A percentile compares a stretch with the other conserved stretches of the same genome.
Evolutionary conservation across 2,888 invertebrate genomes (phyloP).

Genomic region (Hypomecis atomaria): DNA sequence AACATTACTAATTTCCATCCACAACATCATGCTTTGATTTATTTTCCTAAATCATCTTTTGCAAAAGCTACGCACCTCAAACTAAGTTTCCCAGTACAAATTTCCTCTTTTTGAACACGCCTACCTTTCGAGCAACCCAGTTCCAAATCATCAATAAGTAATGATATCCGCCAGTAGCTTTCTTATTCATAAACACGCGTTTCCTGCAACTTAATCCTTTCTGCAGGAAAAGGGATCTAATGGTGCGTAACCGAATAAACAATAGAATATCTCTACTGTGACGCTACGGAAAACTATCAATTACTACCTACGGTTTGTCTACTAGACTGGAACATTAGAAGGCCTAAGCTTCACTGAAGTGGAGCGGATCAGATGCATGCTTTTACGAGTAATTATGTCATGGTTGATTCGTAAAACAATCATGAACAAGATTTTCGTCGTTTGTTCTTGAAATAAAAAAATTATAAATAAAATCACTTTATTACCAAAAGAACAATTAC

Average conservation of each 20-base stretch:
- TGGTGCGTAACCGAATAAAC: conserved; percentile 34
- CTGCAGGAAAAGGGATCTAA: conserved; percentile 20
- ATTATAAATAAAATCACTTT: too few species aligned
- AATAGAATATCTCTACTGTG: conserved; percentile 15
- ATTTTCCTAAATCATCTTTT: too few species aligned
- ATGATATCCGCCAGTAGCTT: conserved; percentile 10
- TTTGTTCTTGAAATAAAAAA: too few species aligned
- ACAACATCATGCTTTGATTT: too few species aligned
- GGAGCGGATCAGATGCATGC: too few species aligned
- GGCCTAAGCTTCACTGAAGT: too few species aligned
- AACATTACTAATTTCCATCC: too few species aligned
- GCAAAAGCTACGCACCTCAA: too few species aligned
- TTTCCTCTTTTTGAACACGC: not conserved
- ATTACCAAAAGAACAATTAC: too few species aligned
- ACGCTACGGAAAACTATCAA: conserved; percentile 23
- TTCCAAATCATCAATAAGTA: conserved; percentile 15
- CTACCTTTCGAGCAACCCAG: not conserved
- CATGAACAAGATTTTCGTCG: too few species aligned
- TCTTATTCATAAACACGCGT: conserved; percentile 11
- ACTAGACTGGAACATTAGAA: not conserved
- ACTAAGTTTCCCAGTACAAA: not conserved
- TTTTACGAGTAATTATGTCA: too few species aligned
- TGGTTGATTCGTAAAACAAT: too few species aligned
- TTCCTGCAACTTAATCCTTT: conserved; percentile 31
- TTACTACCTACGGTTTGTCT: conserved; percentile 21